Evolutionary conservation across 2,113 vertebrate genomes (phyloP).

Genomic region (Polypterus bichir): DNA sequence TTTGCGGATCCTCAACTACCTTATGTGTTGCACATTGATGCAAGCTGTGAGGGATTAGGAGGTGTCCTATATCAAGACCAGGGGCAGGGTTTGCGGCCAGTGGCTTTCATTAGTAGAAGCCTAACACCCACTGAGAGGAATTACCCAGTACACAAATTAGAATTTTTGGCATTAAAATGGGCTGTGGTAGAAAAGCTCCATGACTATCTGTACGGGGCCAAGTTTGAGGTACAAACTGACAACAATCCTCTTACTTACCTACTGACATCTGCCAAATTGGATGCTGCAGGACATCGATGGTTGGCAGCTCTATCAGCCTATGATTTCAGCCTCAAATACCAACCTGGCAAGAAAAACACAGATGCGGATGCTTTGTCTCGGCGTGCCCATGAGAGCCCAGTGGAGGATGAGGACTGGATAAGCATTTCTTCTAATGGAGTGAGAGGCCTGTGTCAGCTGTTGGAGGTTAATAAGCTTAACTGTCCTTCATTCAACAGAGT

Average conservation of each 20-base stretch:
- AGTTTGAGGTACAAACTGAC: background rate
- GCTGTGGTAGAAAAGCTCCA: background rate
- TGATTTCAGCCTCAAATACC: background rate
- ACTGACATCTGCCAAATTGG: background rate
- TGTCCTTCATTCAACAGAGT: background rate
- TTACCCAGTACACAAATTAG: no score
- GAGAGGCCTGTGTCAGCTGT: background rate
- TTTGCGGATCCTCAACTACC: no score
- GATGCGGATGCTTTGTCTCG: background rate
- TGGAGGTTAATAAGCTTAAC: no score
- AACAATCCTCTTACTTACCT: background rate
- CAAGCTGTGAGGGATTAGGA: no score
- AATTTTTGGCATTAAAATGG: background rate
- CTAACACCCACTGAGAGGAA: no score
- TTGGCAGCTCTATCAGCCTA: background rate
- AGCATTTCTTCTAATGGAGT: background rate
- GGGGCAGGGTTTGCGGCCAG: no score
- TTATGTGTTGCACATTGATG: no score
- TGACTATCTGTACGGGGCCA: conserved; percentile 2
- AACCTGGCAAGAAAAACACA: background rate
- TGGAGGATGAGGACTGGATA: background rate
- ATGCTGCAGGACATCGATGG: background rate
- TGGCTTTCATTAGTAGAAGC: no score
- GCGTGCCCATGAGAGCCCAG: background rate
- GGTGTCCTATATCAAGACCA: no score